phyloP scores from a whole-genome alignment of 2,797 vertebrate genomes.

The Pelobates cultripes region DNA sequence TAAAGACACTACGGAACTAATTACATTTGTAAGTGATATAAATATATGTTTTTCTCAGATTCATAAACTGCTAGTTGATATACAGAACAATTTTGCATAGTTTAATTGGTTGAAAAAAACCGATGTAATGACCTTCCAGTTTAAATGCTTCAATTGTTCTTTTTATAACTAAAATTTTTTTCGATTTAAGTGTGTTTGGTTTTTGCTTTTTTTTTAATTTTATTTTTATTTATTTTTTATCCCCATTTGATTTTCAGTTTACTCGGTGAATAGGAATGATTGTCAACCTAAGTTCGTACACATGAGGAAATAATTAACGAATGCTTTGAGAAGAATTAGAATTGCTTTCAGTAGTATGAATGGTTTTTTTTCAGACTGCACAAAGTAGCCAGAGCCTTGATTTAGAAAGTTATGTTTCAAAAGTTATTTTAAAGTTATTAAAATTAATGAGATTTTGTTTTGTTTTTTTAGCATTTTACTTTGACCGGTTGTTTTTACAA shows the following conservation, averaged over 20 bases:
- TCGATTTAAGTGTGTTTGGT: not conserved
- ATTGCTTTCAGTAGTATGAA: not conserved
- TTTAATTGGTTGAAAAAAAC: too few relatives aligned
- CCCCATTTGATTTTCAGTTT: not conserved
- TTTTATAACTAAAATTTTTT: not conserved
- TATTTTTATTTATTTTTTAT: too few relatives aligned
- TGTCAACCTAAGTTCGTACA: not conserved
- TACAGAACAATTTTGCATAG: too few relatives aligned
- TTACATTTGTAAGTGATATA: too few relatives aligned
- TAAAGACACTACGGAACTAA: too few relatives aligned
- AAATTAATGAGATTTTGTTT: too few relatives aligned
- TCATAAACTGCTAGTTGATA: too few relatives aligned
- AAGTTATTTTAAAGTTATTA: not conserved
- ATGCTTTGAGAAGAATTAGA: not conserved
- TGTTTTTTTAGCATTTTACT: not conserved
- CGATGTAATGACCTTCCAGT: too few relatives aligned
- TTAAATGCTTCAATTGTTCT: too few relatives aligned
- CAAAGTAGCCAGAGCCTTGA: not conserved
- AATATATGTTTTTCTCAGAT: too few relatives aligned
- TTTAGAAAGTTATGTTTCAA: not conserved
- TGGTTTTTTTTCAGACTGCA: too few relatives aligned
- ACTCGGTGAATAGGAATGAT: not conserved
- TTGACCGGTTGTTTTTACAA: not conserved
- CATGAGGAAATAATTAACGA: slow-evolving; percentile 1
- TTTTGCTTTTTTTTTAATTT: not conserved